Percentiles rank a stretch among this genome's conserved stretches.
Conservation (phyloP, 2,888 invertebrate genomes). For the Hypolimnas misippus region DNA sequence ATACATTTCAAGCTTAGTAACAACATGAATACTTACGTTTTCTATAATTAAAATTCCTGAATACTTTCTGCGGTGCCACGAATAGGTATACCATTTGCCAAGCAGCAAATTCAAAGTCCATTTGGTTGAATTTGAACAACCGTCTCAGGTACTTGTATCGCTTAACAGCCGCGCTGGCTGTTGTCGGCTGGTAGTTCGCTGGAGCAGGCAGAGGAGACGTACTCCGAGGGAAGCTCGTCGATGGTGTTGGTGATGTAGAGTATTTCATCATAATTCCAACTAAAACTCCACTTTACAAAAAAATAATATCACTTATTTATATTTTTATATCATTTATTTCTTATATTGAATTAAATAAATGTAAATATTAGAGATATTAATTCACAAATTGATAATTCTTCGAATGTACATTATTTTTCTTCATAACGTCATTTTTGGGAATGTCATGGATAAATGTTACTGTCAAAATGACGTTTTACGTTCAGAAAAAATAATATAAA, state of each 20-base stretch:
- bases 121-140: conserved; percentile 95
- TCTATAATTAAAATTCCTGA: conserved; percentile 98
- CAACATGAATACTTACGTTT: conserved; percentile 90
- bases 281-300: neutral
- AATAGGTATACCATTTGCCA: conserved; percentile 99
- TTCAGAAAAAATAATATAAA: conserved; percentile 2
- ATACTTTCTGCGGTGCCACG: conserved; percentile 97
- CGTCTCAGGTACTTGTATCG: conserved; percentile 93
- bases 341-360: conserved; percentile 10
- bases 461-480: neutral
- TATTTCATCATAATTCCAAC: conserved; percentile 78
- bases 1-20: no score
- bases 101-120: conserved; percentile 99
- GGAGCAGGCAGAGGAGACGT: conserved; percentile 88
- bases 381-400: neutral
- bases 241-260: conserved; percentile 85
- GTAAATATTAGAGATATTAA: neutral
- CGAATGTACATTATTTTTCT: conserved; percentile 17
- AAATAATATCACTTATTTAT: conserved; percentile 13
- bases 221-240: conserved; percentile 79
- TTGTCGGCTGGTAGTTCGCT: conserved; percentile 86
- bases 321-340: conserved; percentile 7
- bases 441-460: conserved; percentile 11
- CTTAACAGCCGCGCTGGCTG: conserved; percentile 92
- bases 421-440: conserved; percentile 21